phyloP scores from a whole-genome alignment of 2,888 invertebrate species.

The Amphiduros pacificus region DNA sequence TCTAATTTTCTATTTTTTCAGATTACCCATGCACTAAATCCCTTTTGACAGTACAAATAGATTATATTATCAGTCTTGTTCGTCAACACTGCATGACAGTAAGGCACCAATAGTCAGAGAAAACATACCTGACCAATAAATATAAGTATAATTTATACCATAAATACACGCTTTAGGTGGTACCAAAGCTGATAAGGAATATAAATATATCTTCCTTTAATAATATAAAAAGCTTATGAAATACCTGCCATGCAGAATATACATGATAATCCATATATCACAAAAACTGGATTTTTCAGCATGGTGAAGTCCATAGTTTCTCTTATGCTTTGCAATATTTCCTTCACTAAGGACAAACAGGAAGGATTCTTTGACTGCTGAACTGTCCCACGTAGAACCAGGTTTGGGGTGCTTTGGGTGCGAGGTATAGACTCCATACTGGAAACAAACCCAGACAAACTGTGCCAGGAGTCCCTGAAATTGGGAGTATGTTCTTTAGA shows the following conservation, averaged over 20 bases:
- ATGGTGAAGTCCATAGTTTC: constrained; percentile 71
- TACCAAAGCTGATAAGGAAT: not conserved
- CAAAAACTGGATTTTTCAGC: constrained; percentile 82
- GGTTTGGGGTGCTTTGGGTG: not conserved
- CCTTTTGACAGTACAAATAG: no score
- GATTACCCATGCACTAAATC: no score
- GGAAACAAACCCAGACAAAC: constrained; percentile 6
- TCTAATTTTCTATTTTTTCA: no score
- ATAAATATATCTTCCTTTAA: not conserved
- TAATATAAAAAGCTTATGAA: constrained; percentile 3
- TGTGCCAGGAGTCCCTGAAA: constrained; percentile 8
- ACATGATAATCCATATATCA: constrained; percentile 47
- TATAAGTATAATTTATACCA: no score
- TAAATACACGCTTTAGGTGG: no score
- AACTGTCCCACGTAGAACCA: not conserved
- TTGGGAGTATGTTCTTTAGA: no score
- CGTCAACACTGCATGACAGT: no score
- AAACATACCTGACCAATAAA: no score
- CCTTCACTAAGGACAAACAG: not conserved
- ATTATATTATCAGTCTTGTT: no score
- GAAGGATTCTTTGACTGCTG: not conserved
- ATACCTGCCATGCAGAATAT: constrained; percentile 50
- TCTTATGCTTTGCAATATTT: not conserved
- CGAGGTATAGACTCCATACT: constrained; percentile 4
- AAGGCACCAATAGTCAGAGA: no score